Base-by-base conservation (phyloP, 1,140 invertebrate genomes). In the Diabrotica virgifera region DNA sequence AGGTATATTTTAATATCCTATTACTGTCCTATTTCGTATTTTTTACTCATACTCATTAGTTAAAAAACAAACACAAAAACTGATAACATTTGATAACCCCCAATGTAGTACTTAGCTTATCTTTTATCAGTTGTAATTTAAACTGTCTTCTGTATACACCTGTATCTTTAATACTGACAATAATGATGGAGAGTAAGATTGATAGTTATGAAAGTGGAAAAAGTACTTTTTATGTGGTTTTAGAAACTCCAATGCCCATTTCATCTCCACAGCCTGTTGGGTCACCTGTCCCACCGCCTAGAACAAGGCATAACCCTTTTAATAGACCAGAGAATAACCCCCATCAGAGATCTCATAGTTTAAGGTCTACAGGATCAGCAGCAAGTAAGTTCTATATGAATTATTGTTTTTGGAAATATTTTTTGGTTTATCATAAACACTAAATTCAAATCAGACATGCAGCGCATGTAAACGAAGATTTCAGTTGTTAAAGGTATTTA, bases 231-330 rank as follows among this genome's bases (percentile, higher is more conserved):
- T 75, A 73, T 71, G 58, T 67, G 72, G 10, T 57, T 73, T 55
- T 72, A 79, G 77, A 79, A 52, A 74, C 71, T n/a, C 74, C 75
- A 6, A 54, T 73, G n/a, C 65, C 69, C 5, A 54, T 72, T 59
- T 62, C 72, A 11, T 12, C 74, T 7, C 62, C 71, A 36, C 73
- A 79, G 52, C 68, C 70, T 12, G 67, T 70, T 9, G 71, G 70
- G 13, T 84, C 83, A 0, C 88, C 88, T 0, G 83, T 84, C 65
- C 84, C 86, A 36, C 88, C 88, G 9, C 87, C 87, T 4, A 78
- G 85, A 36, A 83, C 86, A 14, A 78, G 88, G n/a, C 86, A 87
- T 61, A 89, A 89, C 79, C 87, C 88, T 2, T 90, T 89, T 55
- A 89, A 90, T 71, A 82, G 83, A 61, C 81, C 83, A 6, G 85